Base-by-base conservation (phyloP, 1,140 invertebrate genomes). In the Ips typographus region DNA sequence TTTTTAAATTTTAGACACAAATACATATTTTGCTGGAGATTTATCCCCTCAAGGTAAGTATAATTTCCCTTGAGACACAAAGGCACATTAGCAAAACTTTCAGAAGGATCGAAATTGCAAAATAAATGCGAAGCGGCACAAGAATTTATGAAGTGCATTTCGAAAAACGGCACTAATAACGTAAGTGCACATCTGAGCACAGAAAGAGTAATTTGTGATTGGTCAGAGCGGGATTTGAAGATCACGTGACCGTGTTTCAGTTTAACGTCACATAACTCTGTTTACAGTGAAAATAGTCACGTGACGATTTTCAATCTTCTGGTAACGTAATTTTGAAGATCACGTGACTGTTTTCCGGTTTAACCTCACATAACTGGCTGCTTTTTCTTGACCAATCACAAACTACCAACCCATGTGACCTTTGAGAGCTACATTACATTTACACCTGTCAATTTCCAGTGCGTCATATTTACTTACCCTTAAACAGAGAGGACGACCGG, bases 391-490 rank as follows among this genome's bases (percentile, higher is more conserved):
- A 22, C 22, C 22, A 22, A 22, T 22, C 22, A 22, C 22, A 22
- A 22, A 22, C 22, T 22, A 22, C 22, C 22, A 22, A 22, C 22
- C 22, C 22, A 22, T 22, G 22, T 22, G 22, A 22, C 22, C 22
- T 49, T 49, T 3, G 44, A 49, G 22, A 8, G 43, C 22, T 49
- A 8, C 7, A 1, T 3, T 49, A 49, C 7, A 49, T 3, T 72
- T 78, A 77, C 65, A 59, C 22, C 22, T 22, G 22, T 22, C 22
- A 22, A 22, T 71, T 78, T 79, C 65, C 68, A 79, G 77, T 79
- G 77, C 71, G 67, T 75, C 5, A 68, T 74, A 5, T 78, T 79
- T 59, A 65, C 66, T 39, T 78, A 71, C 68, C 76, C 75, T 2
- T 78, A 72, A 73, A 70, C 36, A 8, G 5, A 8, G 8, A n/a